A percentile compares a stretch with the other conserved stretches of the same genome.
These are phyloP conservation scores for Plagiodera versicolora DNA, from an alignment of 2,888 invertebrate genomes.

Conservation along the genomic window DNA sequence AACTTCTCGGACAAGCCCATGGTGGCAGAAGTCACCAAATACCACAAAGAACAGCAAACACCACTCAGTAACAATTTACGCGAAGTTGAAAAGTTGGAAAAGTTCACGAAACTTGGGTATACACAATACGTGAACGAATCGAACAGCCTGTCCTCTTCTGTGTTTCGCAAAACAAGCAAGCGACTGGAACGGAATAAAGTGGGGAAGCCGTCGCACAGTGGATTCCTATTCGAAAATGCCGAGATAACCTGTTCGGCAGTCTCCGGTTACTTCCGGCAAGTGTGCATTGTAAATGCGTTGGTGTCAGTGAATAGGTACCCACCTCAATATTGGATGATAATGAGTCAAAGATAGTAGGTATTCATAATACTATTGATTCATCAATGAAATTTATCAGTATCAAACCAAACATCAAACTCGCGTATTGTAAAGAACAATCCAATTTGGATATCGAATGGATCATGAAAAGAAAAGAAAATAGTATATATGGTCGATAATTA, in stretches of 20 bases:
- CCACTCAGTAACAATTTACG: slow-evolving; percentile 18
- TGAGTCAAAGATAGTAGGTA: too few relatives aligned
- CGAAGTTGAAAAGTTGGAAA: slow-evolving; percentile 29
- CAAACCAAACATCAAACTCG: too few relatives aligned
- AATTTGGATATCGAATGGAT: too few relatives aligned
- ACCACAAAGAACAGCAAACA: slow-evolving; percentile 24
- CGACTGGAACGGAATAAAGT: slow-evolving; percentile 27
- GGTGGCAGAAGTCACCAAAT: slow-evolving; percentile 28
- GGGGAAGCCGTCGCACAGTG: slow-evolving; percentile 14
- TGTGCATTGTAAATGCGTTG: too few relatives aligned
- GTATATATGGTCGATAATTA: too few relatives aligned
- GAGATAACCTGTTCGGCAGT: slow-evolving; percentile 32
- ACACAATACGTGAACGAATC: background rate
- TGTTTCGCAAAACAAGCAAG: slow-evolving; percentile 20
- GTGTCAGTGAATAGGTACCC: too few relatives aligned
- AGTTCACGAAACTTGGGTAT: slow-evolving; percentile 34
- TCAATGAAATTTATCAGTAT: too few relatives aligned
- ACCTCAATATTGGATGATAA: too few relatives aligned
- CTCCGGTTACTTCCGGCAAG: slow-evolving; percentile 14
- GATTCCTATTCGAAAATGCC: slow-evolving; percentile 21
- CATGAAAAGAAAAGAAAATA: too few relatives aligned
- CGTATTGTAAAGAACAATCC: too few relatives aligned
- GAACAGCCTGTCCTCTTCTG: background rate
- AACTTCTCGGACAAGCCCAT: slow-evolving; percentile 22
- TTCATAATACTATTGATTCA: too few relatives aligned